Evolutionary conservation across 2,888 invertebrate species (phyloP).

Genomic region (Drosophila silvestris): DNA sequence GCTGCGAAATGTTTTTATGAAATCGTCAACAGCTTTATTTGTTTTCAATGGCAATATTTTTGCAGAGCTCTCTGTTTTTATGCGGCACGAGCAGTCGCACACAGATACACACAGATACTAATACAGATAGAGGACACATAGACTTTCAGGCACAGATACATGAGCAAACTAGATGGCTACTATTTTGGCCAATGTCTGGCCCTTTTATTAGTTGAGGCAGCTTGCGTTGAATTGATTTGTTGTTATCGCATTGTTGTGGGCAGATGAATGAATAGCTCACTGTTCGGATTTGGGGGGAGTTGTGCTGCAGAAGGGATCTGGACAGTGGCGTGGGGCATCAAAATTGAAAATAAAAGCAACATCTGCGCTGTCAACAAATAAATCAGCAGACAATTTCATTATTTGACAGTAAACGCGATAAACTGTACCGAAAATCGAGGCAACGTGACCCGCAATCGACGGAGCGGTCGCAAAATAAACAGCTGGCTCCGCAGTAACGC

Average conservation of each 20-base stretch:
- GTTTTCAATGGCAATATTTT: conserved; percentile 81
- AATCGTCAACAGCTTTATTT: conserved; percentile 80
- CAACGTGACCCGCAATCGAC: conserved; percentile 61
- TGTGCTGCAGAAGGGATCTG: conserved; percentile 20
- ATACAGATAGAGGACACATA: conserved; percentile 9
- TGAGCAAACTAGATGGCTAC: conserved; percentile 57
- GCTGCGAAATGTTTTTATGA: conserved; percentile 65
- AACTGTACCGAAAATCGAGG: conserved; percentile 72
- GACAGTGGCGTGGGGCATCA: conserved; percentile 63
- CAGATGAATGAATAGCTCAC: conserved; percentile 57
- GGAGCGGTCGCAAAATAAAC: conserved; percentile 40
- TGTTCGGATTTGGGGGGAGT: conserved; percentile 11
- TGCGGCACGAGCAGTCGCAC: conserved; percentile 13
- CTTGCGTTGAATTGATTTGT: conserved; percentile 80
- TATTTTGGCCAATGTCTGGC: conserved; percentile 39
- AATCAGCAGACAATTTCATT: conserved; percentile 81
- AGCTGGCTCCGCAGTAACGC: conserved; percentile 31
- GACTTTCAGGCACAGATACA: conserved; percentile 33
- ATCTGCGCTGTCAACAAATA: conserved; percentile 80
- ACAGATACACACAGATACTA: conserved; percentile 24
- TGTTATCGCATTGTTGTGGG: conserved; percentile 78
- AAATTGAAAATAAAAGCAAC: conserved; percentile 81
- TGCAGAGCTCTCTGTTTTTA: conserved; percentile 35
- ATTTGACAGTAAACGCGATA: conserved; percentile 81
- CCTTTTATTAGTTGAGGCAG: conserved; percentile 80